Base-by-base conservation (phyloP, 2,113 vertebrate species). In the Brachirus orientalis region DNA sequence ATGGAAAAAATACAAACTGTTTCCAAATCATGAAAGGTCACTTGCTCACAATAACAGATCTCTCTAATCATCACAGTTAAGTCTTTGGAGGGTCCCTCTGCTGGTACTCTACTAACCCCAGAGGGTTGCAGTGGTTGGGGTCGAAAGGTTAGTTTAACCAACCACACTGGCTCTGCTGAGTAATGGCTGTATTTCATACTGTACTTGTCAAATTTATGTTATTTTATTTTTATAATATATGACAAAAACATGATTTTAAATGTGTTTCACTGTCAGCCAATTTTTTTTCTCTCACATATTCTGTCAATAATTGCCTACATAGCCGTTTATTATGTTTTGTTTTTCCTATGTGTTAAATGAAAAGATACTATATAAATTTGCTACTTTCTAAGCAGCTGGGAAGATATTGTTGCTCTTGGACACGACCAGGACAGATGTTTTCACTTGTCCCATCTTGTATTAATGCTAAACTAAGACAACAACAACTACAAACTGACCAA, bases 1-100 rank as follows among this genome's bases (percentile, higher is more conserved):
- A 73, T 77, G 66, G 72, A 80, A 83, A 82, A 83, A 87, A 85
- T 73, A 77, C 82, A 78, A 81, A 75, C 78, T 70, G 77, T 77
- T 80, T 74, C 62, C 63, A 82, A 67, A 74, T 77, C 69, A 35
- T 8, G 6, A 88, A 87, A 86, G 80, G 84, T 87, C 80, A 83
- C 9, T 52, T 64, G 71, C 71, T 83, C 50, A 72, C 76, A 67
- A 53, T 69, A 52, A 75, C 71, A 69, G 35, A 67, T 75, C 65
- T 57, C 44, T 67, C 57, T 60, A 70, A 57, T 86, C 65, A 62
- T 83, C 58, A 66, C 22, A 51, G 60, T 56, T 55, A 71, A 56
- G 22, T 64, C 36, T 38, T 75, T 43, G 20, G n/a, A 64, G 20
- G 37, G 28, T 20, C 18, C 40, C 35, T 46, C 38, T 59, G 14